Evolutionary conservation across 2,888 invertebrate species (phyloP).

Genomic region (Leucoma salicis): DNA sequence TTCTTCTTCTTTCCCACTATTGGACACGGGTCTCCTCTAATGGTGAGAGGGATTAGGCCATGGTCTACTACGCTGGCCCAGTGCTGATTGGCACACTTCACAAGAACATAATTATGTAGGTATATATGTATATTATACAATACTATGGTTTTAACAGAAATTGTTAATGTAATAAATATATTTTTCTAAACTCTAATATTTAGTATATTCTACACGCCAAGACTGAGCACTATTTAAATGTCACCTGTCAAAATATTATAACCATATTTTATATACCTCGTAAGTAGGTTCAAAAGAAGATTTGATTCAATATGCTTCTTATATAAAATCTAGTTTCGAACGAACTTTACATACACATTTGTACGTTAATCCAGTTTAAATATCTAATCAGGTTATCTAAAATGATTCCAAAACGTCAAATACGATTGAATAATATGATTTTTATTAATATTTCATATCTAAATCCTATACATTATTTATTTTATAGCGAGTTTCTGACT

Average conservation of each 20-base stretch:
- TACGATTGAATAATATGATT: constrained; percentile 3
- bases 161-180: constrained; percentile 42
- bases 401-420: constrained; percentile 5
- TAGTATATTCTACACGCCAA: constrained; percentile 46
- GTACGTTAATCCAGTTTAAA: constrained; percentile 19
- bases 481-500: not conserved
- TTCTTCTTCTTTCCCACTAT: too few species aligned
- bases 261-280: constrained; percentile 5
- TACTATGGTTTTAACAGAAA: too few species aligned
- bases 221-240: constrained; percentile 24
- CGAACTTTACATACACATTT: constrained; percentile 29
- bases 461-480: constrained; percentile 2
- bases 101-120: too few species aligned
- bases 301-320: constrained; percentile 3
- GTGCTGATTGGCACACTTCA: too few species aligned
- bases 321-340: constrained; percentile 19
- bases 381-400: constrained; percentile 22
- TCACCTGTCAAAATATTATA: constrained; percentile 34
- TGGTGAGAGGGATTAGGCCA: too few species aligned
- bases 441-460: constrained; percentile 7
- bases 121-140: too few species aligned
- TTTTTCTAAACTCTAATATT: constrained; percentile 57
- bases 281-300: not conserved
- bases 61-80: too few species aligned
- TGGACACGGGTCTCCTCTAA: too few species aligned